Evolutionary conservation across 2,888 invertebrate genomes (phyloP), one percentile per base, ranked within the genome.

Genomic region (Lampropteryx suffumata): DNA sequence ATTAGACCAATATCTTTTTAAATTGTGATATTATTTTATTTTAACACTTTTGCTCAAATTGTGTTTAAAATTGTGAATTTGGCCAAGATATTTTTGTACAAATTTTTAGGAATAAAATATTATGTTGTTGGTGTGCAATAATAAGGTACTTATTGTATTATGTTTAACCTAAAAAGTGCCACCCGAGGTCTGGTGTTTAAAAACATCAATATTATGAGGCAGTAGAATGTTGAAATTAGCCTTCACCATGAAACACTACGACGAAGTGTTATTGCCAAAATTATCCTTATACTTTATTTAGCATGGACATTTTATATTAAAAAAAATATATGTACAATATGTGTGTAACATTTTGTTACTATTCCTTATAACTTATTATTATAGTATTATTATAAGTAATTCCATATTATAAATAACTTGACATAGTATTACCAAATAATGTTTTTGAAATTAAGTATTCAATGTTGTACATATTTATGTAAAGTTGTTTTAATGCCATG

Each of bases 381-480:
- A 7, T 12, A 24, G 0, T 12, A 26, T 26, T 26, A 36, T 36
- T 33, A 13, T 32, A 17, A 26, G 21, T 42, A n/a, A 33, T 34
- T 37, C 29, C 13, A 24, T 45, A 33, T 30, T 46, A 55, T 55
- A 30, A 40, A 21, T 41, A 32, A 48, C 9, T 35, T 11, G 40
- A 54, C 54, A 41, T 54, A n/a, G n/a, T n/a, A 57, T 43, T 52
- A 51, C 53, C 55, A 53, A 51, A 59, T 59, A 53, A 51, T 39
- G 36, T 41, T 46, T 45, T 35, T 21, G 35, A 54, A 34, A 27
- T 35, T 12, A 49, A 54, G 46, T 55, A 56, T 54, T 46, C 46
- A 46, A 32, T 44, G 27, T 35, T 51, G 46, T 24, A 41, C 36
- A 46, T 50, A 35, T 32, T 26, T 8, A 29, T 35, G 29, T 36